Conservation (phyloP, 2,888 invertebrate species). For the Aethes cnicana region DNA sequence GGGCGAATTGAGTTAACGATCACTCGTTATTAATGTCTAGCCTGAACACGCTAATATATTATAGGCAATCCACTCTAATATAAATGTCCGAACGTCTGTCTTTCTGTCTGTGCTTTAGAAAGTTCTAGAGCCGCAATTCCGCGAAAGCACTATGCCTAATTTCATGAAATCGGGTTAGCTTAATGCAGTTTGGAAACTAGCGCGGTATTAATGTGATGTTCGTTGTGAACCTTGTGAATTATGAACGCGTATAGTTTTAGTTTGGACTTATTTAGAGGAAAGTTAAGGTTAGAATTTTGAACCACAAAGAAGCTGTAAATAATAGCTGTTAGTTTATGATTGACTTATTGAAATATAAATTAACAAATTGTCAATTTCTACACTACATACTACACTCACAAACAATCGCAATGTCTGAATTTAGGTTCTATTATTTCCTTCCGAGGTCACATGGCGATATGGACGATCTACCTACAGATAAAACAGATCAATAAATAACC, state of each 20-base stretch:
- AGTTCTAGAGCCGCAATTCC: constrained; percentile 14
- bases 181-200: background rate
- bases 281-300: too few relatives aligned
- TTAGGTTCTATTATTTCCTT: constrained; percentile 20
- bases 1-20: constrained; percentile 13
- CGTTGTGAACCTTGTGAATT: background rate
- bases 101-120: constrained; percentile 15
- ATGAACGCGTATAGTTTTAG: too few relatives aligned
- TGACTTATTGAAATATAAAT: too few relatives aligned
- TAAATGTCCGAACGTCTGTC: constrained; percentile 8
- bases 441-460: background rate
- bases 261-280: too few relatives aligned
- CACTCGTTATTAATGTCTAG: constrained; percentile 15
- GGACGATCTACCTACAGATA: constrained; percentile 8
- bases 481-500: constrained; percentile 23
- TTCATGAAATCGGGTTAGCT: constrained; percentile 11
- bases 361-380: too few relatives aligned
- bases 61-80: constrained; percentile 15
- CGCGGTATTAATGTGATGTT: background rate
- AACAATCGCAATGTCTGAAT: too few relatives aligned
- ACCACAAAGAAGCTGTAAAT: too few relatives aligned
- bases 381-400: too few relatives aligned
- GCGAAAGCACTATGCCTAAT: constrained; percentile 25
- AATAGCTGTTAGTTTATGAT: too few relatives aligned
- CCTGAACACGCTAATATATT: constrained; percentile 5